These are phyloP conservation scores for Pyrochroa serraticornis DNA, from an alignment of 2,888 invertebrate species.

Conservation along the genomic window DNA sequence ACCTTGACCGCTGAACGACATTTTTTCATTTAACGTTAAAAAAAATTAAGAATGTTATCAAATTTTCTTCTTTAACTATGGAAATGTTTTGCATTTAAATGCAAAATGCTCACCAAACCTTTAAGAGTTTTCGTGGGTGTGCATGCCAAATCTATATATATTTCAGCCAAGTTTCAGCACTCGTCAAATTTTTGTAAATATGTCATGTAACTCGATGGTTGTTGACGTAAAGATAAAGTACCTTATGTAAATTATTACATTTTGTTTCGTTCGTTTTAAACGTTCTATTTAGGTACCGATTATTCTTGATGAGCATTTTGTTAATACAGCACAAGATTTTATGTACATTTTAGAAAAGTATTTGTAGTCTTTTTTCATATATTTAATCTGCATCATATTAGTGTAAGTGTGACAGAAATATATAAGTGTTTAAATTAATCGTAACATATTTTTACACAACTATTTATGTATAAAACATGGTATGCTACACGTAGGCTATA, in stretches of 20 bases:
- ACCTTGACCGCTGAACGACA: neutral
- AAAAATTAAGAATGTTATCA: neutral
- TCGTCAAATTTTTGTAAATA: conserved; percentile 18
- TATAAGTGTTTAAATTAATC: conserved; percentile 45
- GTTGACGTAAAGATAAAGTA: neutral
- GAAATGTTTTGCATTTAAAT: conserved; percentile 2
- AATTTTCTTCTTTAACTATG: neutral
- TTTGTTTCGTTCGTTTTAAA: too few relatives aligned
- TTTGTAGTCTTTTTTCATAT: conserved; percentile 16
- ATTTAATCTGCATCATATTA: conserved; percentile 28
- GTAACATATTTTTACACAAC: conserved; percentile 49
- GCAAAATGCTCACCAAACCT: conserved; percentile 11
- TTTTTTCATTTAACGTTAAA: too few relatives aligned
- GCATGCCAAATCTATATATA: conserved; percentile 11
- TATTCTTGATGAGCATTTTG: neutral
- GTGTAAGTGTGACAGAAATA: conserved; percentile 38
- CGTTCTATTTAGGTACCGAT: neutral
- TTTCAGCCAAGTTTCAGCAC: neutral
- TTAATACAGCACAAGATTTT: conserved; percentile 13
- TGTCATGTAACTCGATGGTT: conserved; percentile 14
- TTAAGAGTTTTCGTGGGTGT: neutral
- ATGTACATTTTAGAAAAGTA: conserved; percentile 10
- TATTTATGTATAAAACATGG: conserved; percentile 44
- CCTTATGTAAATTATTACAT: too few relatives aligned
- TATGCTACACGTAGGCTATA: conserved; percentile 31